A percentile compares a stretch with the other conserved stretches of the same genome.
phyloP scores from a whole-genome alignment of 2,888 invertebrate species.

The Elmis aenea region DNA sequence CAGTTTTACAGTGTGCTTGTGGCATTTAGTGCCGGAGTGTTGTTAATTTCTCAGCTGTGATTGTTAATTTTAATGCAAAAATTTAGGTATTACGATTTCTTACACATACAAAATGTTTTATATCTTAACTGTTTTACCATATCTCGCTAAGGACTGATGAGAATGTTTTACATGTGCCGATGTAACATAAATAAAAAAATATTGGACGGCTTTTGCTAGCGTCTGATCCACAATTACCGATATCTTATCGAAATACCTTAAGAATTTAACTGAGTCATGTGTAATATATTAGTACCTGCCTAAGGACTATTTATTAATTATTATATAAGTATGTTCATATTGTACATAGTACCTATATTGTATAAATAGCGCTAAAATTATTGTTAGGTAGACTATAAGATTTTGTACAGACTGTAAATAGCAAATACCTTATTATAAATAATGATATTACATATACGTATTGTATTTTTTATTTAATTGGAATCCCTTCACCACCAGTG shows the following conservation, averaged over 20 bases:
- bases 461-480: not conserved
- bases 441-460: not conserved
- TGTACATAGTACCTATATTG: slow-evolving; percentile 32
- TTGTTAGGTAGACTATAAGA: slow-evolving; percentile 26
- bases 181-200: too few species aligned
- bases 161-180: too few species aligned
- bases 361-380: slow-evolving; percentile 30
- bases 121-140: too few species aligned
- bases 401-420: slow-evolving; percentile 45
- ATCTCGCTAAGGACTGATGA: too few species aligned
- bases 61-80: slow-evolving; percentile 28
- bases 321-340: slow-evolving; percentile 22
- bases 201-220: too few species aligned
- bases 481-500: too few species aligned
- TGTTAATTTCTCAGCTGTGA: slow-evolving; percentile 25
- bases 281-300: slow-evolving; percentile 48
- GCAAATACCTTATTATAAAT: slow-evolving; percentile 23
- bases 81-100: slow-evolving; percentile 22
- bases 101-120: too few species aligned
- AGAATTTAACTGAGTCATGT: slow-evolving; percentile 34
- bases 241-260: slow-evolving; percentile 21
- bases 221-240: too few species aligned
- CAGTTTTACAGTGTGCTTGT: slow-evolving; percentile 18
- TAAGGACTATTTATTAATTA: slow-evolving; percentile 44
- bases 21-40: slow-evolving; percentile 16